Base-by-base conservation (phyloP, 2,888 invertebrate species). In the Steinernema scapterisci region DNA sequence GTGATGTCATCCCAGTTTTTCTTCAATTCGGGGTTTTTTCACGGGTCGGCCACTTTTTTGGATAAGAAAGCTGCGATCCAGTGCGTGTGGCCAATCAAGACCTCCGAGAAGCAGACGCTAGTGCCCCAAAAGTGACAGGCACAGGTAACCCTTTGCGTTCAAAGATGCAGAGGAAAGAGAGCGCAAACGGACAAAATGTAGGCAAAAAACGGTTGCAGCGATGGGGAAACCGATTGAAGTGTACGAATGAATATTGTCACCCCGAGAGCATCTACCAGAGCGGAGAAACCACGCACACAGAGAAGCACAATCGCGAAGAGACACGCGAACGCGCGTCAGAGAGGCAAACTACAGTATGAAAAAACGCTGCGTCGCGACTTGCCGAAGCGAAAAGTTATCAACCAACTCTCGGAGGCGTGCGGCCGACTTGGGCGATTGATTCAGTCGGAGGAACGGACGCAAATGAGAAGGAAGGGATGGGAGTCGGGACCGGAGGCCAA, bases 191-290 rank as follows among this genome's bases (percentile, higher is more conserved):
- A 16, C 27, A 13, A 16, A 25, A 38, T 38, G 38, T 38, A 9
- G 16, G 63, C 63, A 63, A 63, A 63, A 63, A 63, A 63, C 63
- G 63, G 63, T 63, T 63, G 63, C 63, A 63, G 27, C 63, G 63
- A 25, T 25, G 38, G 38, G 63, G 31, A 63, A 63, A 63, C 63
- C 63, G 63, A 63, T 63, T 63, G 63, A 63, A 63, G 63, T 63
- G 63, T 63, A 63, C 63, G 63, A 63, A 63, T 63, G 63, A 63
- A 63, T 63, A 63, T 63, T 63, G 63, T 63, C 63, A 63, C 63
- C 63, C 5, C 63, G 63, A 63, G 63, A 63, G 63, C 63, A 31
- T 63, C 63, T 63, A 63, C 63, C 63, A 63, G 63, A 63, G 31
- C 31, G 63, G 38, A 63, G 63, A 63, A 63, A 63, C 63, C 63